Percentiles rank a stretch among this genome's conserved stretches.
phyloP scores from a whole-genome alignment of 2,888 invertebrate genomes.

The Adineta ricciae region DNA sequence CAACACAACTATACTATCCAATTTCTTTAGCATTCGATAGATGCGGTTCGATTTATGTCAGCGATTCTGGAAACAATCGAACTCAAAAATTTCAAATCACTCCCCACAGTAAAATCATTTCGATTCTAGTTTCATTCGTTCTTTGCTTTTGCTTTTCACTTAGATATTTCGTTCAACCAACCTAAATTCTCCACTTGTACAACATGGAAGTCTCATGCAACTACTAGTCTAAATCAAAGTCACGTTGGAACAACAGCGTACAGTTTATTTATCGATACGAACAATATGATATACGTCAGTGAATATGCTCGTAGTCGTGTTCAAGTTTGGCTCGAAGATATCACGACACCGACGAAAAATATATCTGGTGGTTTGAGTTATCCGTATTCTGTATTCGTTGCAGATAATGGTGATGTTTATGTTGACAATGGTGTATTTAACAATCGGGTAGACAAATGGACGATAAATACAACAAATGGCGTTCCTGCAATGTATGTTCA shows the following conservation, averaged over 20 bases:
- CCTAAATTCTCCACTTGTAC: background rate
- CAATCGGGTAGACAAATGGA: background rate
- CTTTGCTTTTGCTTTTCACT: background rate
- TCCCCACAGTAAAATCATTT: too few species aligned
- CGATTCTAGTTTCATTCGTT: background rate
- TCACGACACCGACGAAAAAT: background rate
- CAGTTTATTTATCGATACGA: background rate
- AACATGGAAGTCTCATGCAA: background rate
- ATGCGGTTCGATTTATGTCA: too few species aligned
- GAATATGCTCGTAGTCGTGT: background rate
- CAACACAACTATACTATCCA: too few species aligned
- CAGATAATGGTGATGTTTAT: background rate
- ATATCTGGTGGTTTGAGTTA: background rate
- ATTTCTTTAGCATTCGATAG: too few species aligned
- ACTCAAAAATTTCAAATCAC: too few species aligned
- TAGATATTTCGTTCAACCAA: background rate
- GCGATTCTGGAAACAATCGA: too few species aligned
- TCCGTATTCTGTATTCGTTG: background rate
- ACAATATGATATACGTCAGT: background rate
- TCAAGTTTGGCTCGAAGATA: background rate
- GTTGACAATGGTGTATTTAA: background rate
- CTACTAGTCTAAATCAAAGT: background rate
- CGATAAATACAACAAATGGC: background rate
- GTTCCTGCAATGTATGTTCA: background rate
- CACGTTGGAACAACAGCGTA: background rate